A percentile compares a stretch with the other conserved stretches of the same genome.
These are phyloP conservation scores for cat (Felis catus) DNA, from an alignment of 2,113 vertebrate genomes.

Conservation along the genomic window DNA sequence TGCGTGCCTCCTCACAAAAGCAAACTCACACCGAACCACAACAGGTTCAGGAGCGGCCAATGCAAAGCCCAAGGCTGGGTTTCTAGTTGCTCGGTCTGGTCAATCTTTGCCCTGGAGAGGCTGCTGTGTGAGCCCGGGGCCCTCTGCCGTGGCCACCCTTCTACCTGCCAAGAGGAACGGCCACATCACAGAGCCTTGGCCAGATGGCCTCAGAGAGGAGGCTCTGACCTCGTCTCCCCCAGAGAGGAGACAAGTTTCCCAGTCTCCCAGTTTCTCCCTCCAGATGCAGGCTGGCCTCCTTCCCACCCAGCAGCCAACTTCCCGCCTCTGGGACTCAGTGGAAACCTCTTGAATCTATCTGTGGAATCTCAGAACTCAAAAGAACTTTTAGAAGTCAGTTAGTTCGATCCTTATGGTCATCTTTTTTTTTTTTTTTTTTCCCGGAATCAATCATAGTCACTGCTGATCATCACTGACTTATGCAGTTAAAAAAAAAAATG, in stretches of 20 bases:
- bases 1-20: background rate
- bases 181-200: background rate
- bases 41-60: background rate
- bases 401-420: background rate
- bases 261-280: too few relatives aligned
- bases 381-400: background rate
- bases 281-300: background rate
- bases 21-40: background rate
- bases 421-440: background rate
- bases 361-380: background rate
- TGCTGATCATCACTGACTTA: too few relatives aligned
- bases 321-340: background rate
- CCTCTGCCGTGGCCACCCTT: accelerated
- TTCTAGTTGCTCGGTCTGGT: background rate
- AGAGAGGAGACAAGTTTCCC: background rate
- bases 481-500: background rate
- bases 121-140: background rate
- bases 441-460: background rate
- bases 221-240: background rate
- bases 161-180: background rate
- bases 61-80: background rate
- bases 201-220: too few relatives aligned
- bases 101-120: background rate
- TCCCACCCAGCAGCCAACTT: accelerated
- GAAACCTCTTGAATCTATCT: background rate